Evolutionary conservation across 2,888 invertebrate species (phyloP), one percentile per base, ranked within the genome.

Genomic region (Leucoptera coffeella): DNA sequence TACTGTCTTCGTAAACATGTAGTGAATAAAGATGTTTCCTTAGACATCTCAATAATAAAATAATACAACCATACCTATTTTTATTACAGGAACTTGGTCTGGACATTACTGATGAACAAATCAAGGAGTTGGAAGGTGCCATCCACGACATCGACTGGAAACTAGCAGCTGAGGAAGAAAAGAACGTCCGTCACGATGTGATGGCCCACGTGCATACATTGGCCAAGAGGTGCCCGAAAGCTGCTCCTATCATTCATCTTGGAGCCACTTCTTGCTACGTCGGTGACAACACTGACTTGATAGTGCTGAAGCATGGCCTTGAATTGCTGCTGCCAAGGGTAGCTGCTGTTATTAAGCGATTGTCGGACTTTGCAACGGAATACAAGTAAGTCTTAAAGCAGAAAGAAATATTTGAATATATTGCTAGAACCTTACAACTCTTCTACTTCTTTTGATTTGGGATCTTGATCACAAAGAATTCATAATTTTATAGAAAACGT

Each of bases 161-260:
- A 1, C 78, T 79, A 2, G 95, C 91, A 0, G 86, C 86, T 0
- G 81, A 78, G 17, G 93, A 96, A 48, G 99, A 99, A 61, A 57
- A 51, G 38, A 47, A 46, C 15, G 62, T 67, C 23, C 78, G 95
- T 1, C 99, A 99, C 60, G 99, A 99, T 57, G 99, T 99, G 4
- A 99, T 99, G 99, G 97, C 99, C 0, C 99, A 99, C 52, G 90
- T 99, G 1, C 94, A 94, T 45, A 86, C 94, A 5, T 91, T 92
- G 40, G 93, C 89, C 2, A 75, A 79, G 29, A 80, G 82, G 24
- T 99, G 99, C 42, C 95, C 96, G 0, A 71, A 60, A 22, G 96
- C 97, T 0, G 92, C 93, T 0, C 89, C 94, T 0, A 93, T 99
- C 35, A 96, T 99, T 33, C 99, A 99, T 52, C 72, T 93, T 27